phyloP scores from a whole-genome alignment of 2,888 invertebrate genomes.

The Leucoma salicis region DNA sequence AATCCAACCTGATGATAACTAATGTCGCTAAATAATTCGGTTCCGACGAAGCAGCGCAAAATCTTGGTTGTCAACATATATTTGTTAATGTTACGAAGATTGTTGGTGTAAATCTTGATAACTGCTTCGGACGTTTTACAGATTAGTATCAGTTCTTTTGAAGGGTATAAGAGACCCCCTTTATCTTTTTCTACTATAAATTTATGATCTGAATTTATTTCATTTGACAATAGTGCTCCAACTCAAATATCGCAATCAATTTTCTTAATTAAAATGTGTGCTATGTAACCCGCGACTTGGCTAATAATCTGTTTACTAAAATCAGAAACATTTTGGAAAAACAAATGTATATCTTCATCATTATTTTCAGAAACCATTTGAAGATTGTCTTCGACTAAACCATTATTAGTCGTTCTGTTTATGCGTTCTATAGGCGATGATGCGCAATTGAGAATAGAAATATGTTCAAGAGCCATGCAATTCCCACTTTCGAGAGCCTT shows the following conservation, averaged over 20 bases:
- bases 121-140: slow-evolving; percentile 3
- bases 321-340: slow-evolving; percentile 2
- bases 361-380: slow-evolving; percentile 2
- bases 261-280: slow-evolving; percentile 3
- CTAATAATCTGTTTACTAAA: slow-evolving; percentile 4
- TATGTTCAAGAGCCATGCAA: slow-evolving; percentile 8
- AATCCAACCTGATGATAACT: slow-evolving; percentile 4
- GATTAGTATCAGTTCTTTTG: slow-evolving; percentile 3
- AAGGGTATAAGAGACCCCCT: slow-evolving; percentile 3
- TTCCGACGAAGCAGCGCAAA: slow-evolving; percentile 5
- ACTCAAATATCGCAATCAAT: slow-evolving; percentile 2
- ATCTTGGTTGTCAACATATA: slow-evolving; percentile 5
- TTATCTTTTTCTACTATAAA: slow-evolving; percentile 5
- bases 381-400: slow-evolving; percentile 1
- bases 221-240: slow-evolving; percentile 3
- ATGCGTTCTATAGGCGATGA: slow-evolving; percentile 6
- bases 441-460: slow-evolving; percentile 8
- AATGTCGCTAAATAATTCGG: slow-evolving; percentile 3
- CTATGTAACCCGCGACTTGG: slow-evolving; percentile 3
- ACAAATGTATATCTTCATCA: slow-evolving; percentile 2
- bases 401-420: slow-evolving; percentile 6
- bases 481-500: slow-evolving; percentile 8
- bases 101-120: slow-evolving; percentile 1
- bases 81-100: no score
- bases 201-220: slow-evolving; percentile 3